These are phyloP conservation scores for Eremobia ochroleuca DNA, from an alignment of 2,888 invertebrate species.

Conservation along the genomic window DNA sequence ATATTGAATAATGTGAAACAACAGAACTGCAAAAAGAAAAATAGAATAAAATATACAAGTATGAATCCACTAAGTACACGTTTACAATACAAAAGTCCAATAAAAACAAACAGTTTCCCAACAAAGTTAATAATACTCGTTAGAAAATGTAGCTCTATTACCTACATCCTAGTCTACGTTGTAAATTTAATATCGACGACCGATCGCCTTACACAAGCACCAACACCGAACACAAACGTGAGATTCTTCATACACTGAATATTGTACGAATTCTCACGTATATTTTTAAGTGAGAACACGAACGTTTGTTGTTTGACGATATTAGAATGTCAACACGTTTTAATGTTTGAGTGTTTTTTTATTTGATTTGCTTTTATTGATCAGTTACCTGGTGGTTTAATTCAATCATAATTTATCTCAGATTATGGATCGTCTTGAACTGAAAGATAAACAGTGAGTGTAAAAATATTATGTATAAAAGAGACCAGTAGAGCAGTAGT, in stretches of 20 bases:
- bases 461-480: background rate
- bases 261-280: constrained; percentile 32
- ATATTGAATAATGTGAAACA: background rate
- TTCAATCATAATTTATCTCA: background rate
- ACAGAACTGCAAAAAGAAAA: background rate
- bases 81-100: background rate
- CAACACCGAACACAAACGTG: constrained; percentile 16
- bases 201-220: constrained; percentile 21
- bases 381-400: background rate
- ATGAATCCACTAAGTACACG: background rate
- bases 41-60: background rate
- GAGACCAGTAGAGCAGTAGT: background rate
- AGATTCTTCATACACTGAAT: constrained; percentile 28
- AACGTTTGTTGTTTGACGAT: constrained; percentile 38
- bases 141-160: constrained; percentile 31
- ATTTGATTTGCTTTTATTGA: background rate
- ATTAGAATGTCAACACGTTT: constrained; percentile 51
- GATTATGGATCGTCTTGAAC: background rate
- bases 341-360: constrained; percentile 19
- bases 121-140: constrained; percentile 23
- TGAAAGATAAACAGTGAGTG: background rate
- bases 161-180: background rate
- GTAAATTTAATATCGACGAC: constrained; percentile 17
- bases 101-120: constrained; percentile 28
- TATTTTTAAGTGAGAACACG: constrained; percentile 38